phyloP scores from a whole-genome alignment of 2,113 vertebrate species.

The Gobio gobio region DNA sequence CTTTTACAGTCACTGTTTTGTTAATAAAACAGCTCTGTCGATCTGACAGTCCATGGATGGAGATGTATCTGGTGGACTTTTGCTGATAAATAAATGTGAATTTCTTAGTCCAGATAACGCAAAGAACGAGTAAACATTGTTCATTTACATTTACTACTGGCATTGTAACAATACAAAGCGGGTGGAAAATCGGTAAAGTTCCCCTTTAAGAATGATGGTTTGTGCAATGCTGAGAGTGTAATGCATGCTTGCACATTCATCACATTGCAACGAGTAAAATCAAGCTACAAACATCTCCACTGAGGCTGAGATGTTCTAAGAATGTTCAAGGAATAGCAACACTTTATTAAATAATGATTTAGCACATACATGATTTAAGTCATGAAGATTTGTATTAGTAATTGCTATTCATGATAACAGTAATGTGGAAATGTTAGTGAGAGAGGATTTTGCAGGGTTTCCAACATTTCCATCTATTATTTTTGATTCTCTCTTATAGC shows the following conservation, averaged over 20 bases:
- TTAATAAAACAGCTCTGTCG: too few relatives aligned
- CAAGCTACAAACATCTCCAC: neutral
- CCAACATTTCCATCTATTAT: constrained; percentile 15
- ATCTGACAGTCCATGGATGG: too few relatives aligned
- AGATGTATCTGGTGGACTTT: too few relatives aligned
- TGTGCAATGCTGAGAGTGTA: neutral
- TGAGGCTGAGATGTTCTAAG: neutral
- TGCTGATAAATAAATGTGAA: too few relatives aligned
- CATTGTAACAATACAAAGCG: too few relatives aligned
- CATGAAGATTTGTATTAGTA: neutral
- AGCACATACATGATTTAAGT: neutral
- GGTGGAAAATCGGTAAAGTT: too few relatives aligned
- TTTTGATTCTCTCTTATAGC: constrained; percentile 19
- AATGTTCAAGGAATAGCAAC: neutral
- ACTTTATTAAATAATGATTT: neutral
- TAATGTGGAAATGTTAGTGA: neutral
- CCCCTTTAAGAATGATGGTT: neutral
- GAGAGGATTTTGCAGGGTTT: neutral
- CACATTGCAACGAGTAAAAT: neutral
- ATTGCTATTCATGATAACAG: neutral
- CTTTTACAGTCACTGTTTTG: too few relatives aligned
- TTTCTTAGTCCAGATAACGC: too few relatives aligned
- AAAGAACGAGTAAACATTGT: too few relatives aligned
- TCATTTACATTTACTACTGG: too few relatives aligned
- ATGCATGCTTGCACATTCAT: neutral